Conservation (phyloP, 2,888 invertebrate genomes). For the Xestia c-nigrum region DNA sequence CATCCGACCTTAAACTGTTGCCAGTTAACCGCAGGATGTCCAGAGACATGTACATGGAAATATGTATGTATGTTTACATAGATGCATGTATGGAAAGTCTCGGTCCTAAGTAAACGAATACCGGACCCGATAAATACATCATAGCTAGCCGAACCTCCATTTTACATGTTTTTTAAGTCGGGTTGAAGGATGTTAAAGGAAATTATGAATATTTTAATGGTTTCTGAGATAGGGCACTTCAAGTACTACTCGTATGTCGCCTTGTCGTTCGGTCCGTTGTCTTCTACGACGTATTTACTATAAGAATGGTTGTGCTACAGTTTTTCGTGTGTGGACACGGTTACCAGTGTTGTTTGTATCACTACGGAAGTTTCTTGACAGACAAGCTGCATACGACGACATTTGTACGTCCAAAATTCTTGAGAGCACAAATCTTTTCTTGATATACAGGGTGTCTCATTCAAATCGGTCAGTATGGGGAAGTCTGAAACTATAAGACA, state of each 20-base stretch:
- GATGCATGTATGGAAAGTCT: background rate
- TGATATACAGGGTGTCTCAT: too few species aligned
- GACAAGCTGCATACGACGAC: too few species aligned
- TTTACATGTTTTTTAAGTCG: slow-evolving; percentile 1
- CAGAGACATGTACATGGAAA: slow-evolving; percentile 7
- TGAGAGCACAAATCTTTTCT: too few species aligned
- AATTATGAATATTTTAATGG: background rate
- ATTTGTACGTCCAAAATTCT: too few species aligned
- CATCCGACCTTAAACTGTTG: slow-evolving; percentile 28
- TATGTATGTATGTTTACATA: background rate
- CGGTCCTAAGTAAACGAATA: slow-evolving; percentile 49
- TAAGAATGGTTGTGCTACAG: background rate
- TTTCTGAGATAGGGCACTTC: too few species aligned
- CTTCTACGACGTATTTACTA: background rate
- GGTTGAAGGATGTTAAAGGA: background rate
- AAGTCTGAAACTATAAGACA: too few species aligned
- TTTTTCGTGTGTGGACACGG: too few species aligned
- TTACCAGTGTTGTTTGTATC: too few species aligned
- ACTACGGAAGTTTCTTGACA: too few species aligned
- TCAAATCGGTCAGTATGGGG: too few species aligned
- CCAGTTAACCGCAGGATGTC: slow-evolving; percentile 28
- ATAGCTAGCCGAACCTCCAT: slow-evolving; percentile 2
- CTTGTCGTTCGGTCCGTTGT: too few species aligned
- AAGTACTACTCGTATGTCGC: too few species aligned
- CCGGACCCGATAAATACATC: slow-evolving; percentile 19